Percentiles rank a stretch among this genome's conserved stretches.
Conservation (phyloP, 2,888 invertebrate species). For the Ommatoiulus sabulosus region DNA sequence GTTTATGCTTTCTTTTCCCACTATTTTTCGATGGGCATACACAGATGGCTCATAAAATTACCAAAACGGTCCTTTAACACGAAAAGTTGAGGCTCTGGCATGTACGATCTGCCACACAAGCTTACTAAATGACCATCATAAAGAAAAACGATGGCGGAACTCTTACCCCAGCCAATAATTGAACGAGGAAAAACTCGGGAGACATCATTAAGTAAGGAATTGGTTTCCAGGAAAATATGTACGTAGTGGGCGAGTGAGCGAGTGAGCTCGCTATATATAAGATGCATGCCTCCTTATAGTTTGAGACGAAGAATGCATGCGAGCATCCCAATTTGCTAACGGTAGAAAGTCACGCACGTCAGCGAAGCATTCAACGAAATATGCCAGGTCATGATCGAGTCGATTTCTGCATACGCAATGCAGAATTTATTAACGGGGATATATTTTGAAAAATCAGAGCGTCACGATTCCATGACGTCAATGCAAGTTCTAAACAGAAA, state of each 20-base stretch:
- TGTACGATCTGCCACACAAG: slow-evolving; percentile 45
- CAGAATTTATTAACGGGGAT: background rate
- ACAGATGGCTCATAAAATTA: slow-evolving; percentile 48
- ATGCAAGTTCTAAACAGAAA: background rate
- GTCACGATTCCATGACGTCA: background rate
- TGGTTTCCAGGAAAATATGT: slow-evolving; percentile 35
- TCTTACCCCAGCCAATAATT: slow-evolving; percentile 39
- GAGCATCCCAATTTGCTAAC: slow-evolving; percentile 2
- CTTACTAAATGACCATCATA: slow-evolving; percentile 48
- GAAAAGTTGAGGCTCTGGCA: slow-evolving; percentile 47
- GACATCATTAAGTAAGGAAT: slow-evolving; percentile 48
- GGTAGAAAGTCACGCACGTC: background rate
- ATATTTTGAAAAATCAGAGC: background rate
- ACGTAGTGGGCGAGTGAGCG: background rate
- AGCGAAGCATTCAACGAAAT: background rate
- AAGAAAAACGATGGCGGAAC: slow-evolving; percentile 45
- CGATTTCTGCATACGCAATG: background rate
- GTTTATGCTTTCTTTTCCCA: slow-evolving; percentile 37
- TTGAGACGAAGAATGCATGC: background rate
- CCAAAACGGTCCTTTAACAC: slow-evolving; percentile 48
- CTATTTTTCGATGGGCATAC: slow-evolving; percentile 41
- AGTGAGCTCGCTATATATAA: background rate
- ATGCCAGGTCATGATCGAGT: background rate
- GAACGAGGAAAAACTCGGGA: slow-evolving; percentile 44
- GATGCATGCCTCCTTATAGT: background rate